Base-by-base conservation (phyloP, 2,113 vertebrate species). In the Oncorhynchus clarkii region DNA sequence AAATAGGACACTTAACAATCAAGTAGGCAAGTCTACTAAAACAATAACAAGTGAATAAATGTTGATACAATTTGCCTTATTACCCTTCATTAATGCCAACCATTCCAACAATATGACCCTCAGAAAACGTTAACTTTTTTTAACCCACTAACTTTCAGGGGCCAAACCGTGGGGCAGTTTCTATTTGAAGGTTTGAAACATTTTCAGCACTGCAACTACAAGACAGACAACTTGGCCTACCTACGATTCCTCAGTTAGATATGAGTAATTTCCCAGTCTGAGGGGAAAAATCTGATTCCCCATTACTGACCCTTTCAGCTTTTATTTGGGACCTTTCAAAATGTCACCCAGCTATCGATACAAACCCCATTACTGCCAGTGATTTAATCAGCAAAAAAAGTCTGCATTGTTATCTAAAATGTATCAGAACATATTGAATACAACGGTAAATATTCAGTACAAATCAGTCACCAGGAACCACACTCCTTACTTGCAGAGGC, bases 321-420 rank as follows among this genome's bases (percentile, higher is more conserved):
- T 65, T 74, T 31, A 71, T 31, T 24, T 54, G 11, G 12, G 26
- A 51, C 54, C 73, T 70, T 79, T 51, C 12, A n/a, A 51, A 72
- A 72, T 72, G 62, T 67, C 76, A 66, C 39, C 72, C 7, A 11
- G 39, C 62, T 39, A 71, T 72, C 26, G 5, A 62, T 65, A 62
- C 59, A 65, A 20, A 71, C 3, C 27, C 13, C 2, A 67, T 69
- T 72, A 20, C 22, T 18, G 51, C 49, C 31, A 66, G 7, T 16
- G 51, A 72, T 66, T 74, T 12, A 74, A 66, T 65, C 31, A 51
- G 16, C 51, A 80, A 77, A 4, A 31, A 64, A 62, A 24, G n/a
- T 57, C 20, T 73, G 39, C 27, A 60, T 66, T 31, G 48, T 24
- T 59, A 68, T 60, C 34, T 49, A 8, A 70, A 48, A 20, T 20